Base-by-base conservation (phyloP, 2,113 vertebrate species). In the Oryzias woworae region DNA sequence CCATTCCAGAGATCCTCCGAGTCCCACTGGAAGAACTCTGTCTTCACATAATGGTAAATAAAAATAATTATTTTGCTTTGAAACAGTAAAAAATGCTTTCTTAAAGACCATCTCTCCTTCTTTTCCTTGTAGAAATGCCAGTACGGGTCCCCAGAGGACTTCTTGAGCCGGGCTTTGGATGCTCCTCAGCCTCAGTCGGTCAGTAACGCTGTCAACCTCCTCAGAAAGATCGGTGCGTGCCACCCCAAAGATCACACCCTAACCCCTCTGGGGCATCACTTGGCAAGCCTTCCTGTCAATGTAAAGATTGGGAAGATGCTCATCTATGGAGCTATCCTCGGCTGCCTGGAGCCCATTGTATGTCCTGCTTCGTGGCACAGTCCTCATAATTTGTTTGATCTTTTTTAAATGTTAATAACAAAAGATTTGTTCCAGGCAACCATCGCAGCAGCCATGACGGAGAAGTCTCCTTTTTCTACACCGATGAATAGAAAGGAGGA, bases 251-350 rank as follows among this genome's bases (percentile, higher is more conserved):
- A 89, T 16, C 93, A 96, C 42, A 74, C 67, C 41, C 91, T 99
- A 69, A 99, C 97, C 24, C 94, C 97, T 0, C 73, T 99, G 69
- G 97, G 97, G 10, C 96, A 96, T 62, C 97, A 99, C 82, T 94
- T 99, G 31, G 97, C 96, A 43, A 91, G 92, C 20, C 83, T 99
- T 83, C 97, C 97, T 13, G 96, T 99, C 84, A 96, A 97, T 16
- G 96, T 97, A 61, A 98, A 97, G 87, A 98, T 99, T 44, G 97
- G 96, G 56, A 99, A 99, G 92, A 99, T 99, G 97, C 96, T 99
- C 51, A 94, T 99, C 83, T 99, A 97, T 54, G 96, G 95, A 46
- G 97, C 95, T 75, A 95, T 98, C 85, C 94, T 98, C 78, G 94
- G 96, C 71, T 99, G 96, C 80, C 92, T 99, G 73, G 95, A 98